These are phyloP conservation scores for Cephalopachus bancanus DNA, from an alignment of 2,797 vertebrate genomes.

Conservation along the genomic window DNA sequence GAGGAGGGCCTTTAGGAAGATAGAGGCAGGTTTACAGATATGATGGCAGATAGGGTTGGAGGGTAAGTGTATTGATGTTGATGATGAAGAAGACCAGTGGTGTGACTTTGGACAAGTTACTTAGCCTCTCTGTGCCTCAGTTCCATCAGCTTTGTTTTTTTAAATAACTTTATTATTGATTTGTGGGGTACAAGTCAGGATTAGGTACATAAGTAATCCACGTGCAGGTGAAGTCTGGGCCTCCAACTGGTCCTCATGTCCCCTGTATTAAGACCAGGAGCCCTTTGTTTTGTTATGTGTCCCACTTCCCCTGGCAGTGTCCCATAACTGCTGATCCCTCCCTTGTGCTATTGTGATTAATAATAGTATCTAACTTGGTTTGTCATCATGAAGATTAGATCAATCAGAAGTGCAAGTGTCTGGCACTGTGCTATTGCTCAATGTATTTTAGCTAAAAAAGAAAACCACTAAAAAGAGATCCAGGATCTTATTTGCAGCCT, in stretches of 20 bases:
- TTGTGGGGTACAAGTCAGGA: too few species aligned
- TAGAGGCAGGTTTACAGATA: not conserved
- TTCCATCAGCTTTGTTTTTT: not conserved
- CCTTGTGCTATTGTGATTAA: not conserved
- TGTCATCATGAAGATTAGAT: not conserved
- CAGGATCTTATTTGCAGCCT: not conserved
- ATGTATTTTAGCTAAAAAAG: slow-evolving; percentile 13
- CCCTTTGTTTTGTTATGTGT: too few species aligned
- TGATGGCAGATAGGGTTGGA: not conserved
- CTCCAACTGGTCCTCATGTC: too few species aligned
- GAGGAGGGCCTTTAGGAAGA: not conserved
- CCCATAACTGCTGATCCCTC: too few species aligned
- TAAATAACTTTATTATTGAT: too few species aligned
- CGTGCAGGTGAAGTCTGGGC: too few species aligned
- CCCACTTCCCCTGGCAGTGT: too few species aligned
- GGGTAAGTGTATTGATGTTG: not conserved
- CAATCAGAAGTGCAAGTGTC: not conserved
- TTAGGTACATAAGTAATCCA: too few species aligned
- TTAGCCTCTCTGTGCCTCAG: not conserved
- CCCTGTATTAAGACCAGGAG: too few species aligned
- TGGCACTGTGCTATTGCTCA: not conserved
- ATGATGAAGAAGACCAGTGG: not conserved
- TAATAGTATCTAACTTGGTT: not conserved
- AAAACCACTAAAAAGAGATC: not conserved
- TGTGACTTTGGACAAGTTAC: not conserved